Evolutionary conservation across 2,797 vertebrate species (phyloP).

Genomic region (Acipenser oxyrinchus): DNA sequence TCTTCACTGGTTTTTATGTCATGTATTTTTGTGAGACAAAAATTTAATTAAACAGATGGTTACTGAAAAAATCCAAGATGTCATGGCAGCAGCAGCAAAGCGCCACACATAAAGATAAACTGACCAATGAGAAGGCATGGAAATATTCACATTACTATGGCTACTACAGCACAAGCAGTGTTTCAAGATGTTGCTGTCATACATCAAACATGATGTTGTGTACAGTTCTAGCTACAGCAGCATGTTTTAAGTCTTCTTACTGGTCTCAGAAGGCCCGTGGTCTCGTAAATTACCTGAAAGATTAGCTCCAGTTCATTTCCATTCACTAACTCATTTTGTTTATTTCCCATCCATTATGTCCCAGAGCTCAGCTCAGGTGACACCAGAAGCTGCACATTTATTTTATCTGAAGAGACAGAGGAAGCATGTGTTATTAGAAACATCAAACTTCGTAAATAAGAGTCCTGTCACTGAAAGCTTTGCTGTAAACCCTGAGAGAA

Average conservation of each 20-base stretch:
- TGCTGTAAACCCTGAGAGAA: slow-evolving; percentile 16
- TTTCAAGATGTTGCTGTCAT: no score
- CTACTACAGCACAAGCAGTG: no score
- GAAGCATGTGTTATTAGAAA: slow-evolving; percentile 22
- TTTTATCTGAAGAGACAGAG: slow-evolving; percentile 23
- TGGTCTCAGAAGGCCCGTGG: slow-evolving; percentile 2
- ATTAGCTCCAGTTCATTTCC: slow-evolving; percentile 9
- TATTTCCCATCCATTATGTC: slow-evolving; percentile 17
- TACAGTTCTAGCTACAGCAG: no score
- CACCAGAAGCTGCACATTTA: slow-evolving; percentile 17
- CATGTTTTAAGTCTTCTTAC: neutral
- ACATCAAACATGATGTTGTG: no score
- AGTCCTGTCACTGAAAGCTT: slow-evolving; percentile 13
- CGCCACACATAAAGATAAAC: no score
- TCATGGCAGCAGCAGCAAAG: no score
- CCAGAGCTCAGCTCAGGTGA: neutral
- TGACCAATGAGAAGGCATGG: no score
- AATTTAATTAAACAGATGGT: no score
- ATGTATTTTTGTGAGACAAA: no score
- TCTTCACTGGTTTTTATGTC: no score
- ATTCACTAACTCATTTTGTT: slow-evolving; percentile 17
- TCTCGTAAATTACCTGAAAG: slow-evolving; percentile 7
- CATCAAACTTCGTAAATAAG: slow-evolving; percentile 20
- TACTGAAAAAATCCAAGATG: no score
- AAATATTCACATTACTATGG: no score